These are phyloP conservation scores for Siphlonurus alternatus DNA, from an alignment of 2,888 invertebrate species.

Conservation along the genomic window DNA sequence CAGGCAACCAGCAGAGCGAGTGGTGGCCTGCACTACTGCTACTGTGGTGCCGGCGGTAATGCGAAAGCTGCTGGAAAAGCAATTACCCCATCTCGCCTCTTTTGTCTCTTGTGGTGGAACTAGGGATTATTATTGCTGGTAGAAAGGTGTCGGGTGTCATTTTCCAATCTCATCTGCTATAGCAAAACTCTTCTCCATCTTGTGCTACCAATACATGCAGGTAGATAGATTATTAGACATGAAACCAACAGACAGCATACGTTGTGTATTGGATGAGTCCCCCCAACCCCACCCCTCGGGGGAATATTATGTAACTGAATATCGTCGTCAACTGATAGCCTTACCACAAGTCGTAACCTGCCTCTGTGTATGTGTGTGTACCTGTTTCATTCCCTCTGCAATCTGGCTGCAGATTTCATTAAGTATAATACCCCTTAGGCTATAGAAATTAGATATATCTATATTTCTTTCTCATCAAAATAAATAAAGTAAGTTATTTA, in stretches of 20 bases:
- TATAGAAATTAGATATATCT: neutral
- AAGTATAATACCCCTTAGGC: neutral
- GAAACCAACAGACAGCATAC: no score
- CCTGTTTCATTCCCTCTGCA: neutral
- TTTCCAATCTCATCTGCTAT: neutral
- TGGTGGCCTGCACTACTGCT: neutral
- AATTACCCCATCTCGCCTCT: neutral
- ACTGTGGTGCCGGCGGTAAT: neutral
- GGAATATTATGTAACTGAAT: neutral
- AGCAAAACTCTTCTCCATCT: neutral
- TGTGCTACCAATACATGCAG: no score
- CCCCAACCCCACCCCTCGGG: no score
- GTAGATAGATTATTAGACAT: no score
- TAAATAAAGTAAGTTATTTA: neutral
- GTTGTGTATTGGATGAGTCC: no score
- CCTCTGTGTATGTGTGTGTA: neutral
- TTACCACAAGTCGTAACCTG: neutral
- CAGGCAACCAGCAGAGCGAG: neutral
- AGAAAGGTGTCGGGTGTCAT: neutral
- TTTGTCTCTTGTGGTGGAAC: neutral
- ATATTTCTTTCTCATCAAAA: neutral
- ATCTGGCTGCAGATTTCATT: neutral
- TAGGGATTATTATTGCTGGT: neutral
- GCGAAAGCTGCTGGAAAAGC: neutral
- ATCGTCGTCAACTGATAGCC: neutral